A percentile compares a stretch with the other conserved stretches of the same genome.
Evolutionary conservation across 2,113 vertebrate species (phyloP).

Genomic region (Aegithalos caudatus): DNA sequence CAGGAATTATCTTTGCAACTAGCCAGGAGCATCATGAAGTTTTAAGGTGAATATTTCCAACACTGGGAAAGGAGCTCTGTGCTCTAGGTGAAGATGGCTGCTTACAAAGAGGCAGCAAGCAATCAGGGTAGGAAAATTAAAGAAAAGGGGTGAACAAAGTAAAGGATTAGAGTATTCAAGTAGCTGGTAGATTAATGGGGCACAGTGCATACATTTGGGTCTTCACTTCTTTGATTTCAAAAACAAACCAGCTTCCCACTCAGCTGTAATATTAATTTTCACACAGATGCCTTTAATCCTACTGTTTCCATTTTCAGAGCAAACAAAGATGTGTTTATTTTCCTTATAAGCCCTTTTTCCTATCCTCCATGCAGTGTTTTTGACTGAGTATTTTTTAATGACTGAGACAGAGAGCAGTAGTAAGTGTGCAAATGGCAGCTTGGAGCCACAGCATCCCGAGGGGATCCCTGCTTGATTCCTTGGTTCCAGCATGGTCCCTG

Average conservation of each 20-base stretch:
- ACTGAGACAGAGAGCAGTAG: neutral
- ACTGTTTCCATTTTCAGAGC: conserved; percentile 19
- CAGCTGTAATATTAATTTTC: neutral
- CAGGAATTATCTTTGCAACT: neutral
- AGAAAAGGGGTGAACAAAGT: neutral
- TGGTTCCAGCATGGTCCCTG: accelerated
- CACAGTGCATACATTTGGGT: neutral
- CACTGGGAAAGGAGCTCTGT: neutral
- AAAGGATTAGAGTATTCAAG: neutral
- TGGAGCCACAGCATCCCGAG: accelerated
- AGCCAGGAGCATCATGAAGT: neutral
- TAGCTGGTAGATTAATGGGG: neutral
- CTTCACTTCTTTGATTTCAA: neutral
- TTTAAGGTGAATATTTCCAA: neutral
- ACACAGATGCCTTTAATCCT: conserved; percentile 17
- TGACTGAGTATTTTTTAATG: neutral
- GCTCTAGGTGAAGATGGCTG: neutral
- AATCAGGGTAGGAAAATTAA: neutral
- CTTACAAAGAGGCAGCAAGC: neutral
- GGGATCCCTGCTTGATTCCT: neutral
- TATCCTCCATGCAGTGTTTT: neutral
- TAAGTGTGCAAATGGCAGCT: neutral
- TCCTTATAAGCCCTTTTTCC: neutral
- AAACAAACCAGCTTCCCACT: neutral
- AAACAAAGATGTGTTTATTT: conserved; percentile 27